Conservation (phyloP, 1,140 invertebrate genomes). For the Scaptomyza montana region DNA sequence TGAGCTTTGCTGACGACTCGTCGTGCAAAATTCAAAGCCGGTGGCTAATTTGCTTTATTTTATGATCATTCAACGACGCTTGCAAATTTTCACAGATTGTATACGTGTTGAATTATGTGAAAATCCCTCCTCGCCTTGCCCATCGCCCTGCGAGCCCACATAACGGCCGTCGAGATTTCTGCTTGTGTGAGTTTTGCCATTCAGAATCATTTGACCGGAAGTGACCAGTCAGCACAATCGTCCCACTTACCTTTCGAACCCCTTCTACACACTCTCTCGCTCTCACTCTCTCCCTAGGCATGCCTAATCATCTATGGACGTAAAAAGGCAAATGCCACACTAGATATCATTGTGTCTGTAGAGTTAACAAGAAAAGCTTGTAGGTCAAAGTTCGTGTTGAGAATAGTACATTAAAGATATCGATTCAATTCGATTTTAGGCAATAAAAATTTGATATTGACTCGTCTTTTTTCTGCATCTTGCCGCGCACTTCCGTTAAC, state of each 20-base stretch:
- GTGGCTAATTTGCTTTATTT: conserved; percentile 78
- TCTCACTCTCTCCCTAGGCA: background rate
- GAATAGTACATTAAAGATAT: conserved; percentile 70
- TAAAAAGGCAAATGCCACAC: conserved; percentile 68
- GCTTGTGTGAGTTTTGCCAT: conserved; percentile 55
- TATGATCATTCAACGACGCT: conserved; percentile 67
- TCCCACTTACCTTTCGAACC: conserved; percentile 62
- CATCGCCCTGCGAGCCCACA: background rate
- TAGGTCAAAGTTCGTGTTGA: conserved; percentile 31
- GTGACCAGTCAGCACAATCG: conserved; percentile 79
- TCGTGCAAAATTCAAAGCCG: conserved; percentile 44
- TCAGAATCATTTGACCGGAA: conserved; percentile 76
- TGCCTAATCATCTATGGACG: conserved; percentile 75
- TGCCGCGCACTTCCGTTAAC: conserved; percentile 29
- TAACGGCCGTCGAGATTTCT: conserved; percentile 48
- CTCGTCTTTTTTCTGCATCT: conserved; percentile 39
- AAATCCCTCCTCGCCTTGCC: background rate
- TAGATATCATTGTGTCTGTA: conserved; percentile 55
- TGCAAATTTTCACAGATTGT: conserved; percentile 69
- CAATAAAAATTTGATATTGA: conserved; percentile 81
- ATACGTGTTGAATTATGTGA: conserved; percentile 48
- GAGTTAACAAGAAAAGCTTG: conserved; percentile 1
- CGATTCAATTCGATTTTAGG: conserved; percentile 65
- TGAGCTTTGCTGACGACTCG: conserved; percentile 45
- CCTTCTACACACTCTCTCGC: background rate